A percentile compares a stretch with the other conserved stretches of the same genome.
These are phyloP conservation scores for Zapornia atra DNA, from an alignment of 2,113 vertebrate species.

Conservation along the genomic window DNA sequence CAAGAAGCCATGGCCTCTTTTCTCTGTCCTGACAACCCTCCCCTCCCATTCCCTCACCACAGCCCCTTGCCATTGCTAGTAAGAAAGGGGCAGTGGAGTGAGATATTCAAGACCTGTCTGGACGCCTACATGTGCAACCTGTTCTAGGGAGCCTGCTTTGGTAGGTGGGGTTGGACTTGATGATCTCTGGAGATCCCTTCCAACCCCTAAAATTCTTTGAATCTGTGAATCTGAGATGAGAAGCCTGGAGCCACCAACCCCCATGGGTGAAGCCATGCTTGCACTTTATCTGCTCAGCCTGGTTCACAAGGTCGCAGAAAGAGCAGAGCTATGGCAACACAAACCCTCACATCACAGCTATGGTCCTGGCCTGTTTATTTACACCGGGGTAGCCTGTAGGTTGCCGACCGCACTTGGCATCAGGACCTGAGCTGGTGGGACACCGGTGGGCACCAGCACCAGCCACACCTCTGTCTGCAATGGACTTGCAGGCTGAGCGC, in stretches of 20 bases:
- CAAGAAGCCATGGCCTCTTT: neutral
- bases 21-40: neutral
- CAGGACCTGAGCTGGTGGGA: neutral
- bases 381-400: neutral
- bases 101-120: too few species aligned
- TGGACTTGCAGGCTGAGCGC: neutral
- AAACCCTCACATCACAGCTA: neutral
- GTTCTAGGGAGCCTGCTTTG: too few species aligned
- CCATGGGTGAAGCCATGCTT: neutral
- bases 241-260: neutral
- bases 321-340: rapidly evolving
- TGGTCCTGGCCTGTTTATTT: neutral
- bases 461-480: neutral
- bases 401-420: rapidly evolving
- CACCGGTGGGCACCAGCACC: neutral
- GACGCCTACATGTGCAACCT: too few species aligned
- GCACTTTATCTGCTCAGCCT: neutral
- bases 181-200: too few species aligned
- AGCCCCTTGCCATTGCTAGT: neutral
- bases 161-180: too few species aligned
- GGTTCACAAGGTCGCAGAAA: neutral
- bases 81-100: neutral
- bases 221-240: neutral
- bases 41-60: neutral
- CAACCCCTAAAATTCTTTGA: too few species aligned